These are phyloP conservation scores for Dendrocopos noguchii DNA, from an alignment of 2,113 vertebrate genomes.

Conservation along the genomic window DNA sequence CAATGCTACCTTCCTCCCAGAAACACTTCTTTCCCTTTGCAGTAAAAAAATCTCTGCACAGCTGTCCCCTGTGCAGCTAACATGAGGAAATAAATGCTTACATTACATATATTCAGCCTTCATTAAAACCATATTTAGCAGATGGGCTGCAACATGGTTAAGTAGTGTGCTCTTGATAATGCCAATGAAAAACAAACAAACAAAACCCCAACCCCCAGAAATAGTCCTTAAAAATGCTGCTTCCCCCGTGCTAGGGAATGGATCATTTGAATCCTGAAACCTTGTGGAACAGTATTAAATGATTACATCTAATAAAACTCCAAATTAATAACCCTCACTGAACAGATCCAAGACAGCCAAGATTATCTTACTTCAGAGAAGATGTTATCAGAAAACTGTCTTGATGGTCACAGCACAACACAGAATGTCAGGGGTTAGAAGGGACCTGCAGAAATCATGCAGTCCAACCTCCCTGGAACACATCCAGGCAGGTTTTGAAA, in stretches of 20 bases:
- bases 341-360: not conserved
- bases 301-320: not conserved
- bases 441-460: too few species aligned
- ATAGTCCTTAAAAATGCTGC: not conserved
- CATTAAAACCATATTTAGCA: not conserved
- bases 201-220: not conserved
- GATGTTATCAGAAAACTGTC: not conserved
- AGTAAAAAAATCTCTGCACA: not conserved
- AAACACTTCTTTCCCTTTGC: not conserved
- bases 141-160: not conserved
- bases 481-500: too few species aligned
- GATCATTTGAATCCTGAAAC: not conserved
- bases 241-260: not conserved
- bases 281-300: not conserved
- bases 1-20: not conserved
- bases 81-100: not conserved
- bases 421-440: not conserved
- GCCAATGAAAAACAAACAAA: not conserved
- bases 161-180: not conserved
- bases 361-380: not conserved
- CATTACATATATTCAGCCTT: not conserved
- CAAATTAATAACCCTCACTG: not conserved
- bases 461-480: too few species aligned
- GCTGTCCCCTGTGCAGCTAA: not conserved
- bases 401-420: not conserved